Base-by-base conservation (phyloP, 2,888 invertebrate genomes). In the Hylaea fasciaria region DNA sequence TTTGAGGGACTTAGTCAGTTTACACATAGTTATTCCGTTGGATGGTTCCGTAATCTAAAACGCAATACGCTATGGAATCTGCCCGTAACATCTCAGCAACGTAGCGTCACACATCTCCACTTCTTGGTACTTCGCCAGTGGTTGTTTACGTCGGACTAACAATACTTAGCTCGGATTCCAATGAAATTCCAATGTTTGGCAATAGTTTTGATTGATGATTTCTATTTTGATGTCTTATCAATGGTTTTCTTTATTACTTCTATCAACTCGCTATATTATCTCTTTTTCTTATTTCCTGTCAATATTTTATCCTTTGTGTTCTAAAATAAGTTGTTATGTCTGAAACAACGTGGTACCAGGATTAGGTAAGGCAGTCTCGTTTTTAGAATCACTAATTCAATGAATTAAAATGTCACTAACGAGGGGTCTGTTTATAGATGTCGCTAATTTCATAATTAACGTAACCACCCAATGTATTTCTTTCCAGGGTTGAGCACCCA, bases 401-500 rank as follows among this genome's bases (percentile, higher is more conserved):
- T n/a, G n/a, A n/a, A n/a, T n/a, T n/a, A n/a, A n/a, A n/a, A n/a
- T n/a, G n/a, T n/a, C n/a, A n/a, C n/a, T n/a, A n/a, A n/a, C n/a
- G n/a, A n/a, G n/a, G n/a, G n/a, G n/a, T n/a, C n/a, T n/a, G n/a
- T n/a, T n/a, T n/a, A n/a, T n/a, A n/a, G 22, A 5, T 22, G 22
- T 22, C 22, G 22, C 5, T 3, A 22, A 22, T n/a, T n/a, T n/a
- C n/a, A n/a, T n/a, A n/a, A n/a, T 28, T 28, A 28, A 28, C 28
- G 28, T 28, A 3, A 28, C 28, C 7, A 9, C 1, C 32, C 3
- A 22, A 22, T 22, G 22, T 5, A 3, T 7, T 32, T 32, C 9
- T 13, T 72, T 78, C 9, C 74, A 95, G 95, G 95, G 16, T 93
- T 94, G 72, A 97, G 96, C 37, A 96, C 97, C 0, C 97, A 97